Conservation (phyloP, 1,140 invertebrate genomes). For the Drosophila tropicalis region DNA sequence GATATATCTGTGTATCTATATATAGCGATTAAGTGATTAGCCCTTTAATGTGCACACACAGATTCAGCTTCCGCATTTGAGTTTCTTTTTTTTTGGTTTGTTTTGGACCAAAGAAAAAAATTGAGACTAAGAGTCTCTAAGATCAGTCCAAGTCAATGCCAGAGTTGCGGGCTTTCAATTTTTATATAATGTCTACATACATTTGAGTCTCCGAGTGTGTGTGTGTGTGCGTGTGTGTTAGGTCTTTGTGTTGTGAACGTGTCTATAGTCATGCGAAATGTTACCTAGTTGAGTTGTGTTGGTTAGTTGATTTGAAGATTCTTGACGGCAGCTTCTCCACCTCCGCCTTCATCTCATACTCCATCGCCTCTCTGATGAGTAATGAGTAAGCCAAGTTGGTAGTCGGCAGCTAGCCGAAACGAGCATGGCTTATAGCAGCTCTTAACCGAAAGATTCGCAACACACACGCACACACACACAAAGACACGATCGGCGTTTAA, state of each 20-base stretch:
- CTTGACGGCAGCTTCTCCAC: conserved; percentile 36
- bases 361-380: conserved; percentile 6
- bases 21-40: conserved; percentile 1
- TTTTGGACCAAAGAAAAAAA: conserved; percentile 57
- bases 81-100: not conserved
- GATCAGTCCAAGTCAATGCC: conserved; percentile 66
- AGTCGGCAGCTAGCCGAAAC: conserved; percentile 30
- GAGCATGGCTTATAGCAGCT: not conserved
- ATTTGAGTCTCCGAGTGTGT: not conserved
- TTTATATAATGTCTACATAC: not conserved
- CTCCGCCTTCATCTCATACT: not conserved
- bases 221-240: not conserved
- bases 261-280: conserved; percentile 56
- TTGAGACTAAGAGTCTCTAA: conserved; percentile 36
- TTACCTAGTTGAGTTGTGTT: conserved; percentile 21
- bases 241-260: conserved; percentile 56
- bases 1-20: not conserved
- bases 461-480: conserved; percentile 13
- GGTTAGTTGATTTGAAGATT: conserved; percentile 55
- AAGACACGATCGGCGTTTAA: conserved; percentile 38
- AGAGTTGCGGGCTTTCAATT: conserved; percentile 48
- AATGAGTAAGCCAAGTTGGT: not conserved
- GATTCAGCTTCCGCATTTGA: conserved; percentile 4
- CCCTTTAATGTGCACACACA: conserved; percentile 4
- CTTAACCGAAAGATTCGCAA: conserved; percentile 47